Evolutionary conservation across 2,113 vertebrate species (phyloP), one percentile per base, ranked within the genome.

Genomic region (Pelmatolapia mariae): DNA sequence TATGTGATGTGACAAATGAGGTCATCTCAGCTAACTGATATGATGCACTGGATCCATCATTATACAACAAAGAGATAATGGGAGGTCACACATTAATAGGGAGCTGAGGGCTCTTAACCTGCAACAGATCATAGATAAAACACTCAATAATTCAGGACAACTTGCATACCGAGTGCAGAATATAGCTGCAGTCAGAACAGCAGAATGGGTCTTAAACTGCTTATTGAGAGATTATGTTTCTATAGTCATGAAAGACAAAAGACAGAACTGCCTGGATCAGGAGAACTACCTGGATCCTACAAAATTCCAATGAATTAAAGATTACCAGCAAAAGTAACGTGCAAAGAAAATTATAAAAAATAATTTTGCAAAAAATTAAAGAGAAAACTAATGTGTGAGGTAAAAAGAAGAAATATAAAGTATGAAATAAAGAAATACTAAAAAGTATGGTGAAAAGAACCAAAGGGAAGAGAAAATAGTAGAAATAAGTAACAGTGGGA

Each of bases 1-100:
- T 61, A 90, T 89, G 91, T 66, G 84, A 91, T 80, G 87, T 91
- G 88, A 94, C 91, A 93, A 96, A 96, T 95, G 85, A 93, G 94
- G 93, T 93, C 91, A 91, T 93, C 88, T 91, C 89, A 31, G 86
- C 57, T 53, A 88, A 90, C 89, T 78, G 87, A 81, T 50, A 10
- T 12, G 86, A 85, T 73, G 87, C 22, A 15, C 26, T 50, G 57
- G 31, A 88, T 82, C 54, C 87, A 57, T 54, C 66, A 12, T 15
- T 12, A 82, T 16, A 5, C 83, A 86, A 86, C 91, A 63, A 54
- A 63, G 80, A 54, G 83, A 83, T 47, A 80, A 71, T 45, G 22
- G 79, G 68, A 88, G 84, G 88, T 80, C 36, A 52, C 4, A 53
- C 31, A 5, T 79, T 85, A 50, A 85, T 91, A 71, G 52, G 18